A percentile compares a stretch with the other conserved stretches of the same genome.
phyloP scores from a whole-genome alignment of 2,888 invertebrate genomes.

The Drosophila borealis region DNA sequence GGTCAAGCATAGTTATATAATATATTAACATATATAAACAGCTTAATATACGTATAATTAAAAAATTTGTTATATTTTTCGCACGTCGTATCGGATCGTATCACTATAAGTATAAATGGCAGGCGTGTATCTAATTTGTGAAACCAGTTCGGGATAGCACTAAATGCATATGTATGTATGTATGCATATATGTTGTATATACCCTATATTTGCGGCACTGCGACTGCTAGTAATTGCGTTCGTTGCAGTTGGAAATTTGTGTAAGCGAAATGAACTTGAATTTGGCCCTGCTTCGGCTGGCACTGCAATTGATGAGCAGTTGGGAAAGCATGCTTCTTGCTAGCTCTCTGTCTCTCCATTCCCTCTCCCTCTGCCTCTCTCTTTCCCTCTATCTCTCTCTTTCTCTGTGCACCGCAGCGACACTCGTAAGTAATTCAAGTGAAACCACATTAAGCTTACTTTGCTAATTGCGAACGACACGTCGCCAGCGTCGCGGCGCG shows the following conservation, averaged over 20 bases:
- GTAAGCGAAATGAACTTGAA: slow-evolving; percentile 69
- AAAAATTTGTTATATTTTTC: too few relatives aligned
- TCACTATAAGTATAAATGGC: not conserved
- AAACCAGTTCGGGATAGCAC: not conserved
- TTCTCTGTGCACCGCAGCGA: slow-evolving; percentile 48
- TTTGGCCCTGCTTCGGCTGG: slow-evolving; percentile 38
- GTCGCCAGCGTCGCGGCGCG: slow-evolving; percentile 53
- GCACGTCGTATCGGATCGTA: too few relatives aligned
- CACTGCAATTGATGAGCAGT: slow-evolving; percentile 38
- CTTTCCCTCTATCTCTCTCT: not conserved
- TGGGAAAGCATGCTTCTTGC: slow-evolving; percentile 3
- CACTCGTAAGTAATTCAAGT: slow-evolving; percentile 81
- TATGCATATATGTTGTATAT: not conserved
- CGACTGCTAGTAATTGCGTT: slow-evolving; percentile 37
- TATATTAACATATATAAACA: too few relatives aligned
- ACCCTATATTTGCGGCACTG: not conserved
- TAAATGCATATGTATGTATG: not conserved
- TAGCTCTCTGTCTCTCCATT: not conserved
- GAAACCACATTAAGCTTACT: slow-evolving; percentile 83
- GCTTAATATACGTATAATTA: too few relatives aligned
- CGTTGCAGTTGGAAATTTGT: slow-evolving; percentile 58
- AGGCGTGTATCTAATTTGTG: not conserved
- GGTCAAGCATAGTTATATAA: too few relatives aligned
- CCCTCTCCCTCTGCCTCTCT: not conserved
- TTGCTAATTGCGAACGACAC: slow-evolving; percentile 83